Percentiles rank a stretch among this genome's conserved stretches.
These are phyloP conservation scores for Yponomeuta malinellus DNA, from an alignment of 2,888 invertebrate genomes.

Conservation along the genomic window DNA sequence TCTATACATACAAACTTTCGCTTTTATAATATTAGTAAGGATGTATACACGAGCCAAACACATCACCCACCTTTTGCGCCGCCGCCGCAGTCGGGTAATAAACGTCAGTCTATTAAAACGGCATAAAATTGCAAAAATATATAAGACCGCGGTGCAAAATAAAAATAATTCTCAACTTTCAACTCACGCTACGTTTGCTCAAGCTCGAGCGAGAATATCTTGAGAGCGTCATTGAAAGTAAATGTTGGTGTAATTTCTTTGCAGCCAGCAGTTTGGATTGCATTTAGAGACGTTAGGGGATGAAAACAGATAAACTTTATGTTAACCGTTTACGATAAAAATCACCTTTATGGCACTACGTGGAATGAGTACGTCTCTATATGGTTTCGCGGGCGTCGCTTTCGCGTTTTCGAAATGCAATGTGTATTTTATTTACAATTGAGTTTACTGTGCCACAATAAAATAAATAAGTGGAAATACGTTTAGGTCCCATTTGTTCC, in stretches of 20 bases:
- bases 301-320: constrained; percentile 69
- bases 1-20: too few relatives aligned
- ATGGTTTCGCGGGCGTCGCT: constrained; percentile 33
- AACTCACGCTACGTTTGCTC: constrained; percentile 43
- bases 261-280: constrained; percentile 67
- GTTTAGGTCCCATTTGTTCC: not conserved
- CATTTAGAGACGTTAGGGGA: constrained; percentile 65
- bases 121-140: not conserved
- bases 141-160: constrained; percentile 27
- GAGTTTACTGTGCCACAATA: not conserved
- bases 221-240: constrained; percentile 72
- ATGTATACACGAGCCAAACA: too few relatives aligned
- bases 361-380: constrained; percentile 56
- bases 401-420: constrained; percentile 30
- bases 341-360: constrained; percentile 72
- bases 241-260: constrained; percentile 66
- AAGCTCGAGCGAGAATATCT: constrained; percentile 58
- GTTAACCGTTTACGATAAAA: constrained; percentile 70
- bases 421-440: constrained; percentile 7
- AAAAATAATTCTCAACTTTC: constrained; percentile 58
- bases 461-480: not conserved
- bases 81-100: too few relatives aligned
- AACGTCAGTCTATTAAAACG: too few relatives aligned
- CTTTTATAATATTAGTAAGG: too few relatives aligned
- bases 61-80: too few relatives aligned